A percentile compares a stretch with the other conserved stretches of the same genome.
Evolutionary conservation across 2,113 vertebrate genomes (phyloP).

Genomic region (Antigone vipio): DNA sequence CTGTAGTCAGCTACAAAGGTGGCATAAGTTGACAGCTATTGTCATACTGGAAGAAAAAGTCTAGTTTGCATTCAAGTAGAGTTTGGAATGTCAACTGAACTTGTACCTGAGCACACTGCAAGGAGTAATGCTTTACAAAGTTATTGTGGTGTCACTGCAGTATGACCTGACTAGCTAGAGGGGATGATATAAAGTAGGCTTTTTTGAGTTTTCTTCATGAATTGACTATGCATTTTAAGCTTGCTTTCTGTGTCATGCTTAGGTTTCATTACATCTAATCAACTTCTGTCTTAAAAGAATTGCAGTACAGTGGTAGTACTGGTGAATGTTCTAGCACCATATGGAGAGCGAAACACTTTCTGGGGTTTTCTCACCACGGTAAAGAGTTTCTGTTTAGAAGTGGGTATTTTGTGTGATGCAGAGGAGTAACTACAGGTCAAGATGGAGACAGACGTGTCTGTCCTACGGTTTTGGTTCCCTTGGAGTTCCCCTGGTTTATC

Average conservation of each 20-base stretch:
- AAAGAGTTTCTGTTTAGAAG: background rate
- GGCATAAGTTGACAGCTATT: fast-evolving
- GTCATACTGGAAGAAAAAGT: background rate
- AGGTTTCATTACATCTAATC: background rate
- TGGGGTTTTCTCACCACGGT: background rate
- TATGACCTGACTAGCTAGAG: background rate
- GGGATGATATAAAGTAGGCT: background rate
- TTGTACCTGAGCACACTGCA: fast-evolving
- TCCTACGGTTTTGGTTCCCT: background rate
- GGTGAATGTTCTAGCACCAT: background rate
- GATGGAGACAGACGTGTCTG: fast-evolving
- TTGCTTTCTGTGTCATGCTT: background rate
- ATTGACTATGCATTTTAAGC: background rate
- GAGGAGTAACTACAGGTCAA: background rate
- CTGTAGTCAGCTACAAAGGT: background rate
- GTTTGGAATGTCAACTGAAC: background rate
- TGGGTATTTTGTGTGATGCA: background rate
- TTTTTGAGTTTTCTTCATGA: background rate
- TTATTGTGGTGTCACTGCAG: background rate
- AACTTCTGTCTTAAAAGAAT: background rate
- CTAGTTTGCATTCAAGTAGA: background rate
- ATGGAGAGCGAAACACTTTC: background rate
- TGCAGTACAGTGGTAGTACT: fast-evolving
- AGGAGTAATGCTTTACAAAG: background rate
- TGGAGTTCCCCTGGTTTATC: background rate